phyloP scores from a whole-genome alignment of 2,888 invertebrate genomes.

The Liopterus haemorrhoidalis region DNA sequence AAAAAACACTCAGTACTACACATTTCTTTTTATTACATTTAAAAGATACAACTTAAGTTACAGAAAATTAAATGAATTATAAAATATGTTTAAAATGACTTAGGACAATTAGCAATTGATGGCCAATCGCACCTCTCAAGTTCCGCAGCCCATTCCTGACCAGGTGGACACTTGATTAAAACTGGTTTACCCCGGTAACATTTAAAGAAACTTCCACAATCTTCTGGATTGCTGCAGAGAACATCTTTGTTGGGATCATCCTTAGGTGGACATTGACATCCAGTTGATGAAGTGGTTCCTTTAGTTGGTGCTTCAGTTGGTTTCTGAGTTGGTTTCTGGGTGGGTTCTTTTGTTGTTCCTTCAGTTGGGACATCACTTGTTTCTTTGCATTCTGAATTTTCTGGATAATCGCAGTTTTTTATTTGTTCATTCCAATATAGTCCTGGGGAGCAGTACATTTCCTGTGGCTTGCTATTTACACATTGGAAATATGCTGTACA shows the following conservation, averaged over 20 bases:
- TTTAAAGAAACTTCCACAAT: constrained; percentile 23
- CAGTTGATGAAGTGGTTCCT: background rate
- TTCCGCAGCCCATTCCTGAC: constrained; percentile 14
- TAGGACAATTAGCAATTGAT: constrained; percentile 10
- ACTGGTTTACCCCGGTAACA: constrained; percentile 23
- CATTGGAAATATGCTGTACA: too few species aligned
- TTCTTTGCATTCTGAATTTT: constrained; percentile 2
- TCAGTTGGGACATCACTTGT: background rate
- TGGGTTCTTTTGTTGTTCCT: background rate
- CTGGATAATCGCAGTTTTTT: constrained; percentile 3
- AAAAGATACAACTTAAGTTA: too few species aligned
- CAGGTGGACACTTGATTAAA: constrained; percentile 23
- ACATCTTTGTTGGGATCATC: constrained; percentile 12
- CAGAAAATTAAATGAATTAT: too few species aligned
- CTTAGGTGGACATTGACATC: constrained; percentile 12
- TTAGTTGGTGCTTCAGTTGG: constrained; percentile 2
- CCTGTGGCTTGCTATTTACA: too few species aligned
- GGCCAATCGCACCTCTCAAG: constrained; percentile 14
- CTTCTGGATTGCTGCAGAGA: constrained; percentile 16
- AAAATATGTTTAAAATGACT: too few species aligned
- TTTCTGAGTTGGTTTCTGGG: background rate
- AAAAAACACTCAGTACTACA: too few species aligned
- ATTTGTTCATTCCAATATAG: background rate
- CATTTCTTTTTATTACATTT: too few species aligned
- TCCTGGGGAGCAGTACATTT: background rate